Conservation (phyloP, 2,888 invertebrate species). For the Incurvaria masculella region DNA sequence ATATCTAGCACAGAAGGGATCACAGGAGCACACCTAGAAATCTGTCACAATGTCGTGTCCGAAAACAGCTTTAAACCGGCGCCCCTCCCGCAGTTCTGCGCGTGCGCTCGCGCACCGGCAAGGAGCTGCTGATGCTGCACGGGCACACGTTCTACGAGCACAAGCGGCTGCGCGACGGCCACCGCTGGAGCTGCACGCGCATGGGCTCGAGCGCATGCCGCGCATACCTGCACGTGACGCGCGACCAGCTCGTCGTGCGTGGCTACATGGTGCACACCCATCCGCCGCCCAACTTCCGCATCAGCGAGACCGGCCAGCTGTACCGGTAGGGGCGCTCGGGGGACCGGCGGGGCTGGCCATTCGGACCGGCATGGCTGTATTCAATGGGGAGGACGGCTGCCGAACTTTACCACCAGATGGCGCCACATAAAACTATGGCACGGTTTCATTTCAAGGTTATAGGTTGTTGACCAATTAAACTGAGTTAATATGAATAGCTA, state of each 20-base stretch:
- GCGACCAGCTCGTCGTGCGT: conserved; percentile 38
- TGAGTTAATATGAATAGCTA: too few relatives aligned
- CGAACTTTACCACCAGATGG: too few relatives aligned
- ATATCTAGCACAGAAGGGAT: too few relatives aligned
- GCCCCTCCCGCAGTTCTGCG: conserved; percentile 35
- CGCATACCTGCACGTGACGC: conserved; percentile 43
- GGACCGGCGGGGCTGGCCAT: too few relatives aligned
- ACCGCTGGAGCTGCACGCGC: conserved; percentile 49
- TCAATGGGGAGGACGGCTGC: too few relatives aligned
- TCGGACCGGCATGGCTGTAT: too few relatives aligned
- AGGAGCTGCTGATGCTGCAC: conserved; percentile 40
- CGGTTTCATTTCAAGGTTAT: too few relatives aligned
- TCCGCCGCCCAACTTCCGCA: conserved; percentile 36
- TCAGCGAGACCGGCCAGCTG: conserved; percentile 28
- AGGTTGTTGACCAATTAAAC: too few relatives aligned
- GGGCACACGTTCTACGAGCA: conserved; percentile 50
- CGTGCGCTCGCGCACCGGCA: conserved; percentile 44
- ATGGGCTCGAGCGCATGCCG: conserved; percentile 49
- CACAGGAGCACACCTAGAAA: too few relatives aligned
- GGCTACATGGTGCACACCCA: conserved; percentile 43
- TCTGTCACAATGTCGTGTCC: too few relatives aligned
- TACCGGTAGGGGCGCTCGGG: conserved; percentile 5
- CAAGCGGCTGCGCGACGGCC: conserved; percentile 40
- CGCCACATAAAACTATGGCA: too few relatives aligned
- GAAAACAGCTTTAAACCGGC: too few relatives aligned